Evolutionary conservation across 2,888 invertebrate species (phyloP), one percentile per base, ranked within the genome.

Genomic region (Synanthedon myopaeformis): DNA sequence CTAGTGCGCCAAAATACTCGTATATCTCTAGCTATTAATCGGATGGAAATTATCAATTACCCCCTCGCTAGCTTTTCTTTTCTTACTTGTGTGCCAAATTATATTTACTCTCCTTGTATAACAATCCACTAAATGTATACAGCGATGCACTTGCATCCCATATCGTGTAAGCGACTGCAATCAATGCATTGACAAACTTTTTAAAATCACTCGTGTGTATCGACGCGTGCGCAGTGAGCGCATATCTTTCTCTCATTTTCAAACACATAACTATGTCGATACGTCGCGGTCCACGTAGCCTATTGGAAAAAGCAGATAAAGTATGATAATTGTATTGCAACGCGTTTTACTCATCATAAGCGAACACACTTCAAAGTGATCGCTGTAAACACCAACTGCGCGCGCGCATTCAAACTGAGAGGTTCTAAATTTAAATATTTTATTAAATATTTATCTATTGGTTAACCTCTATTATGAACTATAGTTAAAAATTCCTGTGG

Each of bases 271-370:
- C 67, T 70, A 75, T 79, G 77, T 70, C 76, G 76, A 80, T 78
- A 76, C 79, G 79, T 79, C 70, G 70, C 81, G 84, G 80, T 82
- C 74, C 78, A 79, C 70, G 79, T 80, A 80, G 61, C 72, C 74
- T 75, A 83, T 84, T 82, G 81, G 82, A 78, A 85, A 85, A 85
- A 82, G 77, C 79, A 81, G 82, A 85, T 83, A 82, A 80, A 83
- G 66, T 82, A 82, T 83, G 79, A 80, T 84, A 84, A 86, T 83
- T 80, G 76, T 63, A 79, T 77, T 79, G 75, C 69, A 66, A 69
- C 70, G 66, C 66, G 70, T 71, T 65, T 71, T 66, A 64, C 74
- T 56, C 66, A 66, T 61, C 59, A 58, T 66, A 52, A 57, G 56
- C 60, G 62, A 66, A 74, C 76, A 71, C 79, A 78, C 70, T 77